These are phyloP conservation scores for Dryococelus australis DNA, from an alignment of 2,888 invertebrate genomes.

Conservation along the genomic window DNA sequence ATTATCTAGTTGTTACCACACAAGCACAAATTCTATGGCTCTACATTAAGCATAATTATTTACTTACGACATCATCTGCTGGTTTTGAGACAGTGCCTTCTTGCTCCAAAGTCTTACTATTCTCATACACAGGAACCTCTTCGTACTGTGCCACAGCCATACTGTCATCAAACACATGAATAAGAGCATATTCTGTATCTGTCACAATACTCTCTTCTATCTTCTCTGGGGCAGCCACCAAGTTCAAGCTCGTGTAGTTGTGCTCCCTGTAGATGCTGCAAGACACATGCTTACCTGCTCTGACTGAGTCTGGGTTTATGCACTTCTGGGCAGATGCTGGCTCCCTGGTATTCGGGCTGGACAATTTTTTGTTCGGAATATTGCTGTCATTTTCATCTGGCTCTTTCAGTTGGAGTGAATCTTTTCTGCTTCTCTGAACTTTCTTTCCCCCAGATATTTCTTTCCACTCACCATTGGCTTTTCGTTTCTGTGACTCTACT, in stretches of 20 bases:
- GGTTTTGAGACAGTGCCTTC: neutral
- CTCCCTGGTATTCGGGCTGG: neutral
- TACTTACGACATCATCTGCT: neutral
- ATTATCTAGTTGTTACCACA: too few species aligned
- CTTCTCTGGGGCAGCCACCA: neutral
- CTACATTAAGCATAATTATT: neutral
- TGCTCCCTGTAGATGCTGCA: slow-evolving; percentile 38
- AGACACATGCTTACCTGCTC: neutral
- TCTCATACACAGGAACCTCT: neutral
- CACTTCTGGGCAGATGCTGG: neutral
- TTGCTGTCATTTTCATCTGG: slow-evolving; percentile 39
- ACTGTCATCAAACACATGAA: neutral
- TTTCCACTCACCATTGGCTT: neutral
- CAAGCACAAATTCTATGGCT: too few species aligned
- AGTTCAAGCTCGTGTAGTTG: slow-evolving; percentile 36
- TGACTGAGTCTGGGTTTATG: neutral
- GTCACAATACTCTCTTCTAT: neutral
- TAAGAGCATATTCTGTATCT: neutral
- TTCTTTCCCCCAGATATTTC: neutral
- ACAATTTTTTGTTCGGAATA: slow-evolving; percentile 33
- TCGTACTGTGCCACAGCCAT: neutral
- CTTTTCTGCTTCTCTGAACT: neutral
- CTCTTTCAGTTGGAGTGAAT: neutral
- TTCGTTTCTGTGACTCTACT: neutral
- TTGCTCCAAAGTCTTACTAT: neutral